Conservation (phyloP, 53 echinoderm and acorn worm genomes). For the Astropecten irregularis region DNA sequence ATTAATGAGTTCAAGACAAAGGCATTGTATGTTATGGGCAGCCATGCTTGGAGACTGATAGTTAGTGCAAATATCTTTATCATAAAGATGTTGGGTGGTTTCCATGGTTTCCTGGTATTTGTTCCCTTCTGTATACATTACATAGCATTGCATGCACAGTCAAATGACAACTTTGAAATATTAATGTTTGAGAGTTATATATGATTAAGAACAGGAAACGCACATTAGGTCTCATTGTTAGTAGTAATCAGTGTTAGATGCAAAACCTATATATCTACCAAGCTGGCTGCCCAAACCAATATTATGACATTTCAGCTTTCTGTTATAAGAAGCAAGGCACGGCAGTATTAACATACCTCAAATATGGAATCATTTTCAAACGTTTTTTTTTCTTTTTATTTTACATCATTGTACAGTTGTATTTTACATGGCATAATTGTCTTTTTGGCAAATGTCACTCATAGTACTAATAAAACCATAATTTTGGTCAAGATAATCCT, state of each 20-base stretch:
- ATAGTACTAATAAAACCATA: background rate
- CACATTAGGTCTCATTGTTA: no score
- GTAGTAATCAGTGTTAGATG: no score
- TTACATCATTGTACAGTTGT: constrained; percentile 32
- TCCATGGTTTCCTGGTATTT: no score
- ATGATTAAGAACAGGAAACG: no score
- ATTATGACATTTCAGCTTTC: constrained; percentile 16
- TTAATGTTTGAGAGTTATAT: no score
- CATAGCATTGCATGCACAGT: no score
- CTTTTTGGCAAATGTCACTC: constrained; percentile 1
- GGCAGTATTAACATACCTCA: constrained; percentile 14
- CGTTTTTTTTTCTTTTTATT: background rate
- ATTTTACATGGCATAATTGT: background rate
- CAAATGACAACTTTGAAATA: no score
- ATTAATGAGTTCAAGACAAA: background rate
- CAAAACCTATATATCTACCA: background rate
- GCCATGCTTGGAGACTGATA: background rate
- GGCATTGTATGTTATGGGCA: background rate
- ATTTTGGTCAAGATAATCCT: background rate
- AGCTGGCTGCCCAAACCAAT: background rate
- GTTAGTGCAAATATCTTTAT: no score
- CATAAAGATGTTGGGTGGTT: no score
- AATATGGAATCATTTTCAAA: constrained; percentile 34
- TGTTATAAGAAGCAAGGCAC: constrained; percentile 41
- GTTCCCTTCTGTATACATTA: no score